Evolutionary conservation across 2,113 vertebrate genomes (phyloP).

Genomic region (Proterorhinus semilunaris): DNA sequence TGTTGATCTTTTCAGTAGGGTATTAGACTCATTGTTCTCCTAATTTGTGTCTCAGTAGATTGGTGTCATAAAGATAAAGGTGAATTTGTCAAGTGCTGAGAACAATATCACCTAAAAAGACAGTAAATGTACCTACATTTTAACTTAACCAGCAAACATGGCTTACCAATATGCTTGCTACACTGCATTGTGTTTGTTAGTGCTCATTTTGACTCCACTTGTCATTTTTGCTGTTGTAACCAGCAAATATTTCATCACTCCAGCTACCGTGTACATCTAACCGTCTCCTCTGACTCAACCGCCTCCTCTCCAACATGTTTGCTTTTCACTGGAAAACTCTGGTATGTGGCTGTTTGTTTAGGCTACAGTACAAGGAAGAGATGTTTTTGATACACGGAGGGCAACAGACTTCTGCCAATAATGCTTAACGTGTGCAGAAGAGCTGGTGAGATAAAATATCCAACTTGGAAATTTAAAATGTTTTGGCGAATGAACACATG

Average conservation of each 20-base stretch:
- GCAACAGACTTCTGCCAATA: conserved; percentile 9
- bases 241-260: not conserved
- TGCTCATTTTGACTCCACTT: not conserved
- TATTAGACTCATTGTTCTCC: no score
- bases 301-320: conserved; percentile 1
- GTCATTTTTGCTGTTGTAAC: not conserved
- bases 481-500: not conserved
- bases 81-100: no score
- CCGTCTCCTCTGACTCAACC: conserved; percentile 15
- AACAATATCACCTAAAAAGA: no score
- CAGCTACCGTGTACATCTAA: conserved; percentile 14
- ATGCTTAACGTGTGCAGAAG: not conserved
- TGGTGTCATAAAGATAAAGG: no score
- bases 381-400: not conserved
- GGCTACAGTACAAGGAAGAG: conserved; percentile 1
- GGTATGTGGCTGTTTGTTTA: conserved; percentile 19
- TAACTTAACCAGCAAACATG: no score
- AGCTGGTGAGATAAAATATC: no score
- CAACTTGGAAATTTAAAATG: no score
- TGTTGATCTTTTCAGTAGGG: no score
- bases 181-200: no score
- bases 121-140: no score
- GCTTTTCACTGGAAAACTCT: not conserved
- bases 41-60: no score
- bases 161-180: no score